phyloP scores from a whole-genome alignment of 2,888 invertebrate genomes.

The Drosophila monieri region DNA sequence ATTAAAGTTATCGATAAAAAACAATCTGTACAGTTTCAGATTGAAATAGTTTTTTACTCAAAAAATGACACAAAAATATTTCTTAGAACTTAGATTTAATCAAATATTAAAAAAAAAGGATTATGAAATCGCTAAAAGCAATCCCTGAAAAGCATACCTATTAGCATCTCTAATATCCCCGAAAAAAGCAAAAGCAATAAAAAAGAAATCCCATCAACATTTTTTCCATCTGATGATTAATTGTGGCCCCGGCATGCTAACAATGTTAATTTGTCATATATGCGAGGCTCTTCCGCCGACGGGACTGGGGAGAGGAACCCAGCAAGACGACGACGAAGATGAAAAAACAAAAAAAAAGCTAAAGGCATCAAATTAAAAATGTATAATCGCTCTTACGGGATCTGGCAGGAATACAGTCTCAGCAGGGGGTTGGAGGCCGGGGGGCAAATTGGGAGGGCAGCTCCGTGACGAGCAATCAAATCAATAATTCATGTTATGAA shows the following conservation, averaged over 20 bases:
- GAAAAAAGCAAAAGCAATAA: not conserved
- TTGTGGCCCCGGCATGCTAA: conserved; percentile 70
- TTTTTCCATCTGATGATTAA: conserved; percentile 60
- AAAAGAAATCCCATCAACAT: not conserved
- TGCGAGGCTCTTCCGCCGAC: conserved; percentile 47
- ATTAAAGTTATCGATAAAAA: not conserved
- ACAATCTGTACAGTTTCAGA: not conserved
- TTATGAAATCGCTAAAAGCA: no score
- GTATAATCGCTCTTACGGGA: conserved; percentile 63
- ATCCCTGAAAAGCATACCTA: no score
- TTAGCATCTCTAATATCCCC: not conserved
- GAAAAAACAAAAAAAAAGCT: conserved; percentile 10
- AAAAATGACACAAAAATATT: no score
- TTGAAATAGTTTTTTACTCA: no score
- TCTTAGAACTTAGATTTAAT: no score
- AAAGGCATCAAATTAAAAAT: conserved; percentile 76
- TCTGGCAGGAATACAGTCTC: conserved; percentile 13
- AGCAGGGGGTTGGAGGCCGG: conserved; percentile 7
- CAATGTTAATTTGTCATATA: conserved; percentile 77
- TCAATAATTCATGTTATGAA: conserved; percentile 74
- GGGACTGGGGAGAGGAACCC: not conserved
- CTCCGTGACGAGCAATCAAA: conserved; percentile 67
- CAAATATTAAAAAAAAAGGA: no score
- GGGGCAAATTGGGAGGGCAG: conserved; percentile 3
- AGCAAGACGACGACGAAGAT: conserved; percentile 3